Conservation (phyloP, 2,888 invertebrate genomes). For the Cheilosia vernalis region DNA sequence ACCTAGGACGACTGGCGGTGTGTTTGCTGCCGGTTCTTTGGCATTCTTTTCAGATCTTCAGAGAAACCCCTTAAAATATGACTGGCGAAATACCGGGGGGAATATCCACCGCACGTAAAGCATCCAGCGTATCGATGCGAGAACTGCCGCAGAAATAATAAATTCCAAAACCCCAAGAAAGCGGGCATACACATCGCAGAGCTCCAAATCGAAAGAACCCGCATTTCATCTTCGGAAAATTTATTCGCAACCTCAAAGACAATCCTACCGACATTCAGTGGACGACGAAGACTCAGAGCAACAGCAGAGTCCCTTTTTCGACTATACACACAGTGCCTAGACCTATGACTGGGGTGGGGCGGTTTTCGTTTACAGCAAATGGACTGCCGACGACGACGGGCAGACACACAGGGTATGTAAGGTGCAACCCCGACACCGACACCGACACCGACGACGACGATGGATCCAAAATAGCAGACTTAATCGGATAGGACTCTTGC, state of each 20-base stretch:
- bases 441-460: constrained; percentile 21
- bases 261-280: constrained; percentile 27
- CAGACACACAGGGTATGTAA: constrained; percentile 31
- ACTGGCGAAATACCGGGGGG: constrained; percentile 48
- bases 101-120: constrained; percentile 34
- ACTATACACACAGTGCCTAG: constrained; percentile 1
- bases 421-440: constrained; percentile 5
- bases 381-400: constrained; percentile 17
- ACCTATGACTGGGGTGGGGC: background rate
- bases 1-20: constrained; percentile 21
- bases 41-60: constrained; percentile 31
- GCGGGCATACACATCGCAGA: constrained; percentile 12
- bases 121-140: constrained; percentile 23
- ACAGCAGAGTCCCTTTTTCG: background rate
- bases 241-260: constrained; percentile 64
- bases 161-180: constrained; percentile 56
- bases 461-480: constrained; percentile 70
- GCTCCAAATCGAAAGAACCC: constrained; percentile 38
- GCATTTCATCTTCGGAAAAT: constrained; percentile 66
- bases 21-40: background rate
- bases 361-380: constrained; percentile 17
- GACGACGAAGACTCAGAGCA: constrained; percentile 14
- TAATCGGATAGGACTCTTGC: constrained; percentile 73
- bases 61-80: constrained; percentile 53
- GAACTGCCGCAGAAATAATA: constrained; percentile 48